Conservation (phyloP, 2,888 invertebrate genomes). For the Tipula lateralis region DNA sequence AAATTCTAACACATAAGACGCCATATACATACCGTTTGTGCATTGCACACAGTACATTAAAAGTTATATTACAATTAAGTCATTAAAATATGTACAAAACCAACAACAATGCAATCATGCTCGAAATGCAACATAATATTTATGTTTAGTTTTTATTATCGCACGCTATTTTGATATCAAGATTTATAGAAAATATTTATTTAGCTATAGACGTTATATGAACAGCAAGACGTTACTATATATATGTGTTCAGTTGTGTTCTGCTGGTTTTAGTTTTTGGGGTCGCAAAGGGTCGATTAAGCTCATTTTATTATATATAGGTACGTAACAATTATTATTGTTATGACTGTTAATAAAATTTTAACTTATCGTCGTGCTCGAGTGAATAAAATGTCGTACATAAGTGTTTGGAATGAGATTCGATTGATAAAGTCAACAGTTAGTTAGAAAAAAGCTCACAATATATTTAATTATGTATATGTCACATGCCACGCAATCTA, state of each 20-base stretch:
- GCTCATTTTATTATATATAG: background rate
- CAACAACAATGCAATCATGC: background rate
- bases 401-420: background rate
- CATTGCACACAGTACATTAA: background rate
- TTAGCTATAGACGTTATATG: background rate
- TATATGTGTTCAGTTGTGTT: background rate
- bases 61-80: conserved; percentile 4
- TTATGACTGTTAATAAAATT: background rate
- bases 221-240: conserved; percentile 11
- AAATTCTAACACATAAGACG: conserved; percentile 14
- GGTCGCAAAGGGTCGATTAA: background rate
- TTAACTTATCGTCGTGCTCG: background rate
- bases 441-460: no score
- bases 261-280: background rate
- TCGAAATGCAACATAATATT: background rate
- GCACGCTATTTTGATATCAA: background rate
- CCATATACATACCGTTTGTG: background rate
- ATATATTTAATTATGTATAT: no score
- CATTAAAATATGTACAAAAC: conserved; percentile 3
- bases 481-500: no score
- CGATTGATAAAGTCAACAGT: background rate
- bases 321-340: background rate
- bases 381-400: background rate
- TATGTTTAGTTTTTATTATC: conserved; percentile 2
- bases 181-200: background rate